These are phyloP conservation scores for Drosophila aldrichi DNA, from an alignment of 2,888 invertebrate genomes.

Conservation along the genomic window DNA sequence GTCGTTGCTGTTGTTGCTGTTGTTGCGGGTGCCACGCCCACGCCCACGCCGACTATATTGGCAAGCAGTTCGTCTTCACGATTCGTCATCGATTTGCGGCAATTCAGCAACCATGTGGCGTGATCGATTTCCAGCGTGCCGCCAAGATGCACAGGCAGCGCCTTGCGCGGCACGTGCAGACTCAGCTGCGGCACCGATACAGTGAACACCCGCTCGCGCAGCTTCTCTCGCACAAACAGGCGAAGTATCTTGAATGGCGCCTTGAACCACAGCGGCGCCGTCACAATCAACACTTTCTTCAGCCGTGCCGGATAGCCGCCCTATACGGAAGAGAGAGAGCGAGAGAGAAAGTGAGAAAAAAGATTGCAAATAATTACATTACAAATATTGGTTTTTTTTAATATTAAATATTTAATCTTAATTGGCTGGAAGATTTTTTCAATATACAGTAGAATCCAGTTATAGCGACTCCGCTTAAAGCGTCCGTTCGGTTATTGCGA, in stretches of 20 bases:
- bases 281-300: constrained; percentile 98
- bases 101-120: constrained; percentile 92
- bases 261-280: constrained; percentile 99
- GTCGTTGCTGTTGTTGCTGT: background rate
- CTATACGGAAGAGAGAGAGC: constrained; percentile 86
- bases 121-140: constrained; percentile 95
- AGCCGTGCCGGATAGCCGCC: constrained; percentile 98
- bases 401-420: too few relatives aligned
- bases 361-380: constrained; percentile 1
- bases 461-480: too few relatives aligned
- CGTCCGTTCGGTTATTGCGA: too few relatives aligned
- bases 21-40: constrained; percentile 16
- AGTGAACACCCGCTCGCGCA: constrained; percentile 97
- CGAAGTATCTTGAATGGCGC: constrained; percentile 98
- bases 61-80: constrained; percentile 87
- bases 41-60: constrained; percentile 81
- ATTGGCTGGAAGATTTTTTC: too few relatives aligned
- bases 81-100: constrained; percentile 94
- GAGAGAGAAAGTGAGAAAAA: constrained; percentile 50
- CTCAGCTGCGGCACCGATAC: constrained; percentile 96
- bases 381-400: background rate
- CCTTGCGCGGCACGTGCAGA: constrained; percentile 94
- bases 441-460: too few relatives aligned
- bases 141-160: constrained; percentile 95
- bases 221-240: constrained; percentile 97